These are phyloP conservation scores for Drosophila rellima DNA, from an alignment of 2,888 invertebrate genomes.

Conservation along the genomic window DNA sequence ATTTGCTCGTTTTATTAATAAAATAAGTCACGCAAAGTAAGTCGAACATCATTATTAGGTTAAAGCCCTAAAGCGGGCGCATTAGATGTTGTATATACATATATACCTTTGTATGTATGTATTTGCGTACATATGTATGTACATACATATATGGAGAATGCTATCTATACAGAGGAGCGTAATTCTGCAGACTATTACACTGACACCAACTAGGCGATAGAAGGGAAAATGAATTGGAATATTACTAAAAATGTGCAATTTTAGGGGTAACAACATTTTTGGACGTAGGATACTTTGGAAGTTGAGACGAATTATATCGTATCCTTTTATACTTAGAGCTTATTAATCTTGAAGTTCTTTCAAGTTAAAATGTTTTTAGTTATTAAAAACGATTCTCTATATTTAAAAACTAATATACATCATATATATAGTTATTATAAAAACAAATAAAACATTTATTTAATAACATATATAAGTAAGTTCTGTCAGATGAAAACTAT, in stretches of 20 bases:
- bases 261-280: neutral
- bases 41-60: conserved; percentile 81
- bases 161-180: neutral
- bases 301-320: neutral
- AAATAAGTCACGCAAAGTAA: conserved; percentile 82
- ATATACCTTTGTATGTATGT: neutral
- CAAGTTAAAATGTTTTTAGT: too few relatives aligned
- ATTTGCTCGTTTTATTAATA: conserved; percentile 83
- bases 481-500: too few relatives aligned
- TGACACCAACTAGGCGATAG: neutral
- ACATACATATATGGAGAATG: neutral
- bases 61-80: conserved; percentile 80
- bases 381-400: too few relatives aligned
- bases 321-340: neutral
- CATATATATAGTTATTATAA: too few relatives aligned
- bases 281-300: neutral
- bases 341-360: too few relatives aligned
- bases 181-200: conserved; percentile 15
- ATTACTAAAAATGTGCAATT: neutral
- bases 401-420: too few relatives aligned
- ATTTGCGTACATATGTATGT: neutral
- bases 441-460: too few relatives aligned
- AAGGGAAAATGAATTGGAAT: neutral
- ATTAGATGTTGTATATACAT: conserved; percentile 50
- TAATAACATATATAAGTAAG: too few relatives aligned